A percentile compares a stretch with the other conserved stretches of the same genome.
Conservation (phyloP, 1,140 invertebrate genomes). For the Portunus trituberculatus region DNA sequence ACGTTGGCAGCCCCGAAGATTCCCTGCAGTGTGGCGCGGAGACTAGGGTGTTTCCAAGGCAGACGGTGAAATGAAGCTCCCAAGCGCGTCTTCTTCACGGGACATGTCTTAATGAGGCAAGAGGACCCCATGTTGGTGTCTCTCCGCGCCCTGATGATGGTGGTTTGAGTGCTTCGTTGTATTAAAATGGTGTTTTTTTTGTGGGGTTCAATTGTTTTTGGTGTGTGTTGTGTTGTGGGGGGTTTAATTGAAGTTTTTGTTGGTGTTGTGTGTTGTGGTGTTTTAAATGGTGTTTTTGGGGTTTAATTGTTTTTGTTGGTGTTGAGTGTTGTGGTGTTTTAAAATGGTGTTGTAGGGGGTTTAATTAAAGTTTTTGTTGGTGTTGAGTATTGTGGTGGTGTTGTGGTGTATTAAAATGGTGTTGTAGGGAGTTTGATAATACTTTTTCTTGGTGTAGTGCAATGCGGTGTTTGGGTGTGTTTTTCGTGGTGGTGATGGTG, state of each 20-base stretch:
- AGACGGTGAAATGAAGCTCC: slow-evolving; percentile 53
- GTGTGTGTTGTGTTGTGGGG: no score
- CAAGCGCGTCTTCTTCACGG: slow-evolving; percentile 44
- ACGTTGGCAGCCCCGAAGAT: slow-evolving; percentile 45
- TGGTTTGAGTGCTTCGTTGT: no score
- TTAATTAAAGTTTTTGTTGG: background rate
- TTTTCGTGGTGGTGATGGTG: no score
- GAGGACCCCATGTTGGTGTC: slow-evolving; percentile 21
- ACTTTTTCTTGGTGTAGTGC: background rate
- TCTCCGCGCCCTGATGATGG: no score
- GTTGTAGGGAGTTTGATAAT: background rate
- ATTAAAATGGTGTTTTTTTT: no score
- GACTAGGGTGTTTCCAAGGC: slow-evolving; percentile 55
- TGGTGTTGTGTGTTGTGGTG: background rate
- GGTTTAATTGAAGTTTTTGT: background rate
- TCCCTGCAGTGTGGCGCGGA: slow-evolving; percentile 21
- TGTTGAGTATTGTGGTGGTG: background rate
- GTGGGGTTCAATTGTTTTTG: no score
- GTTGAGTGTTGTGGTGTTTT: no score
- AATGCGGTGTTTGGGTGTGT: no score
- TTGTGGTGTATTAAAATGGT: no score
- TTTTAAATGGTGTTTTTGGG: background rate
- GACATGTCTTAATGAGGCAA: slow-evolving; percentile 56
- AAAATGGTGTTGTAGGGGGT: no score
- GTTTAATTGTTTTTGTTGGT: background rate